Evolutionary conservation across 2,888 invertebrate genomes (phyloP), one percentile per base, ranked within the genome.

Genomic region (Acholoe squamosa): DNA sequence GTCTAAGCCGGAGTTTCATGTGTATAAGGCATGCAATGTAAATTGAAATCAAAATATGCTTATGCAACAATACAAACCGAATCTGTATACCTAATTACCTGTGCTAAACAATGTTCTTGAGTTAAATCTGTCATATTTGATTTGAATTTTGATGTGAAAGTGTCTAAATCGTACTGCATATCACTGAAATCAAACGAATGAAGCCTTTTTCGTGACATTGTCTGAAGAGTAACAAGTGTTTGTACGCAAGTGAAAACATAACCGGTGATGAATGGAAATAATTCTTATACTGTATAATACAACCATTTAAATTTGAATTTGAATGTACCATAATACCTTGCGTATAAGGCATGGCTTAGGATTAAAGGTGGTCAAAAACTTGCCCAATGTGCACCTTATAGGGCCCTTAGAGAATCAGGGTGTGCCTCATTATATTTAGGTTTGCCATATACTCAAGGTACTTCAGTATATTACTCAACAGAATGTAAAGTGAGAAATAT

Each of bases 201-300:
- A 61, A 19, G 61, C 61, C 61, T 61, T 61, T 12, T 61, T 7
- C 19, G n/a, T 61, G n/a, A 3, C n/a, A 61, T 19, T 61, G 61
- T 19, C 61, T 61, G 61, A n/a, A n/a, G 19, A 7, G 61, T 61
- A 61, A n/a, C 22, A n/a, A 61, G 61, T 61, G 61, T n/a, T 7
- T 54, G 54, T 61, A 61, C 19, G 12, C n/a, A n/a, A 61, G 3
- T 19, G 19, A 19, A n/a, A 3, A 61, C n/a, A 61, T 61, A 61
- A 61, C 61, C 61, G 61, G 61, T 61, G 61, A 61, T 43, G 43
- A 43, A 43, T n/a, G n/a, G n/a, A n/a, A n/a, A n/a, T n/a, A n/a
- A n/a, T n/a, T n/a, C n/a, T n/a, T n/a, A n/a, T n/a, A n/a, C n/a
- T n/a, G n/a, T n/a, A n/a, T n/a, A n/a, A n/a, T n/a, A n/a, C n/a